Conservation (phyloP, 1,140 invertebrate genomes). For the Apis mellifera region DNA sequence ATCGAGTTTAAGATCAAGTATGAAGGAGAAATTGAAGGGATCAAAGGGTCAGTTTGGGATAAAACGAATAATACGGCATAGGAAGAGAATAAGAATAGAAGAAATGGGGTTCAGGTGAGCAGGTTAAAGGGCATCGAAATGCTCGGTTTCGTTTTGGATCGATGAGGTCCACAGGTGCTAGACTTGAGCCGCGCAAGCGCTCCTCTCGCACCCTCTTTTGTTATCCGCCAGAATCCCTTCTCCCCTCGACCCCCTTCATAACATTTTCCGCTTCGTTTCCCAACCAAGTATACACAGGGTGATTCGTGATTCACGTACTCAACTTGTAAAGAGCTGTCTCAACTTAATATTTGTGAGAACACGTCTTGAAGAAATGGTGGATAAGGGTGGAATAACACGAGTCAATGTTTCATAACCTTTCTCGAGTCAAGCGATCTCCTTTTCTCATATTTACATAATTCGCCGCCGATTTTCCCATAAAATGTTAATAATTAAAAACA, state of each 20-base stretch:
- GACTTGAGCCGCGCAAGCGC: constrained; percentile 62
- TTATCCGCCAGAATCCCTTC: constrained; percentile 38
- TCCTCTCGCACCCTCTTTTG: constrained; percentile 57
- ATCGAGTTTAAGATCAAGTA: not conserved
- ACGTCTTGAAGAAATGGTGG: not conserved
- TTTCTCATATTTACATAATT: too few relatives aligned
- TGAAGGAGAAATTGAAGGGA: not conserved
- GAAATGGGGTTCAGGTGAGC: constrained; percentile 43
- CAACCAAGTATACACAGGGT: not conserved
- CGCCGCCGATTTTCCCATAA: too few relatives aligned
- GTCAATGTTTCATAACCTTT: too few relatives aligned
- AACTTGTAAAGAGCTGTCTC: not conserved
- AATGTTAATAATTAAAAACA: too few relatives aligned
- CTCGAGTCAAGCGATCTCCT: too few relatives aligned
- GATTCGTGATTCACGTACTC: constrained; percentile 6
- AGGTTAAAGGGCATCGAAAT: constrained; percentile 57
- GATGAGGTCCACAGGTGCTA: constrained; percentile 66
- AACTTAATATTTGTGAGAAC: constrained; percentile 15
- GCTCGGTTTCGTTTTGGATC: constrained; percentile 59
- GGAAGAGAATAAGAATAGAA: not conserved
- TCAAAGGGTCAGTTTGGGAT: not conserved
- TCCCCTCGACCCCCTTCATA: too few relatives aligned
- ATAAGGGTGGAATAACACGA: not conserved
- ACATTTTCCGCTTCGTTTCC: not conserved
- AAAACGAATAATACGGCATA: not conserved